Base-by-base conservation (phyloP, 2,797 vertebrate genomes). In the Pseudopleuronectes americanus region DNA sequence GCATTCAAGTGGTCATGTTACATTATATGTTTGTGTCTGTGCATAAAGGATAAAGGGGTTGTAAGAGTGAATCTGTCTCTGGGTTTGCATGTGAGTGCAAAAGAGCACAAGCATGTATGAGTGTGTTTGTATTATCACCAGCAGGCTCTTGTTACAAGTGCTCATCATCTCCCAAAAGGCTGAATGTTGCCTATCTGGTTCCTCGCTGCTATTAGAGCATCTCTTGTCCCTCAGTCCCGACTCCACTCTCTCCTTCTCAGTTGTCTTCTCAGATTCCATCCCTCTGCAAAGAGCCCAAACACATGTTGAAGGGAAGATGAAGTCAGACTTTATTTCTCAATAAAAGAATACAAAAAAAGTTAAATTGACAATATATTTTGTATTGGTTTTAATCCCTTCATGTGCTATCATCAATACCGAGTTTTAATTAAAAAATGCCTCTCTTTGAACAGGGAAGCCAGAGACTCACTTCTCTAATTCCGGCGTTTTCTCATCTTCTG, bases 151-250 rank as follows among this genome's bases (percentile, higher is more conserved):
- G 76, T 96, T 95, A 49, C 95, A 94, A n/a, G 94, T 93, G 88
- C 92, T 95, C 49, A 97, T 95, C 77, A 90, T 95, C 84, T 96
- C 96, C 96, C 96, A 97, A 74, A 96, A 89, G 2, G 92, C 94
- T 2, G 96, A 96, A 75, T 95, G 95, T 12, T 95, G 96, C 56
- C 89, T 86, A 83, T 95, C 95, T 0, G 91, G 71, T 52, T 96
- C 95, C 64, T 94, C 94, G 0, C 92, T 92, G 84, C 95, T 95
- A 8, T 84, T 87, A 60, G 90, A 92, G 71, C 84, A 75, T 64
- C 92, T 92, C 78, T 92, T 93, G 57, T 84, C 67, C 74, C 90
- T 95, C 68, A 84, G 80, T 66, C 92, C 94, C 22, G 68, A 76
- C 72, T 94, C 94, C 13, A 90, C 86, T 61, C 93, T 93, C 89